These are phyloP conservation scores for Drosophila sp. DNA, from an alignment of 1,140 invertebrate species.

Conservation along the genomic window DNA sequence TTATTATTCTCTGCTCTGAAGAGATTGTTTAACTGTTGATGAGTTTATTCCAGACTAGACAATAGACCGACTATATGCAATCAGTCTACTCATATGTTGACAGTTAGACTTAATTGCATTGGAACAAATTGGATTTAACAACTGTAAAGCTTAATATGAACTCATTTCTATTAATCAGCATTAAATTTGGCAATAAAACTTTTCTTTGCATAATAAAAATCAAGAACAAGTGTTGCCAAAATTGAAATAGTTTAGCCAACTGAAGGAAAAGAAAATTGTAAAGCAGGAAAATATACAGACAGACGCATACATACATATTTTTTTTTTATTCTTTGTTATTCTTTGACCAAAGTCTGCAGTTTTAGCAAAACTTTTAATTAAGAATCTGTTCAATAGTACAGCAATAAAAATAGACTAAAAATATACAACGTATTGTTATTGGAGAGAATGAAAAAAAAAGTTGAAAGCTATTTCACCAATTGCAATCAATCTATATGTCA, in stretches of 20 bases:
- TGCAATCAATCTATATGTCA: conserved; percentile 81
- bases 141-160: no score
- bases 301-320: conserved; percentile 7
- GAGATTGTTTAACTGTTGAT: conserved; percentile 48
- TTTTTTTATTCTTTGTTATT: conserved; percentile 20
- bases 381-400: conserved; percentile 34
- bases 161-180: no score
- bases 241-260: conserved; percentile 73
- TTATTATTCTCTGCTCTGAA: conserved; percentile 5
- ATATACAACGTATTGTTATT: conserved; percentile 25
- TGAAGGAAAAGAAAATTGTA: conserved; percentile 32
- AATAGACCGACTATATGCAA: neutral
- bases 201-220: conserved; percentile 24
- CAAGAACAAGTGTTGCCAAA: conserved; percentile 42
- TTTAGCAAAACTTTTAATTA: conserved; percentile 75
- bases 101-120: neutral
- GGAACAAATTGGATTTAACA: no score
- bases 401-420: conserved; percentile 15
- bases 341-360: conserved; percentile 50
- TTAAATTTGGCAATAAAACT: neutral
- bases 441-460: conserved; percentile 8
- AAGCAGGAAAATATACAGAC: conserved; percentile 20
- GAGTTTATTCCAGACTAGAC: conserved; percentile 8
- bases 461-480: conserved; percentile 57
- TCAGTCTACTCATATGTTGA: neutral